Evolutionary conservation across 2,888 invertebrate genomes (phyloP).

Genomic region (Hesperia comma): DNA sequence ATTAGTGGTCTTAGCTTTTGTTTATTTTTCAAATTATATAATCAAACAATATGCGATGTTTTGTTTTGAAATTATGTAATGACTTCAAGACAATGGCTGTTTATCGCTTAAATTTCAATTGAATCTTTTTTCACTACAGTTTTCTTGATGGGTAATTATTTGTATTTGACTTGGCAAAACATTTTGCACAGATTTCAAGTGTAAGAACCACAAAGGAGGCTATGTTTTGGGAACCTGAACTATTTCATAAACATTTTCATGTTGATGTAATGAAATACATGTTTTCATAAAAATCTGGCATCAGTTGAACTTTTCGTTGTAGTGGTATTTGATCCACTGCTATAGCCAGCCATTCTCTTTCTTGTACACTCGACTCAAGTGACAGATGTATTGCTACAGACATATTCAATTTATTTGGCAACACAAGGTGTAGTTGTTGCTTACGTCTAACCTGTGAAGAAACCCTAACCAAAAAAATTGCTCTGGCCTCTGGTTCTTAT

Average conservation of each 20-base stretch:
- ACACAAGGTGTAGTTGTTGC: no score
- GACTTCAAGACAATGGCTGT: conserved; percentile 31
- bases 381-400: no score
- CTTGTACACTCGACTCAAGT: no score
- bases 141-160: neutral
- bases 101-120: conserved; percentile 30
- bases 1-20: conserved; percentile 33
- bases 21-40: conserved; percentile 46
- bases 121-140: neutral
- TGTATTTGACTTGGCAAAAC: neutral
- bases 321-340: no score
- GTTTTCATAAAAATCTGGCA: neutral
- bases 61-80: conserved; percentile 62
- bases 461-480: no score
- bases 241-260: neutral
- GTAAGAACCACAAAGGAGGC: neutral
- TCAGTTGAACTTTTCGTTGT: no score
- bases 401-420: no score
- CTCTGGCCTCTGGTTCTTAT: no score
- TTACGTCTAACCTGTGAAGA: no score
- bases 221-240: neutral
- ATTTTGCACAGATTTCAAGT: neutral
- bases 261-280: neutral
- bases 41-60: conserved; percentile 55
- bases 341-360: neutral